phyloP scores from a whole-genome alignment of 2,113 vertebrate species.

The Notothenia coriiceps region DNA sequence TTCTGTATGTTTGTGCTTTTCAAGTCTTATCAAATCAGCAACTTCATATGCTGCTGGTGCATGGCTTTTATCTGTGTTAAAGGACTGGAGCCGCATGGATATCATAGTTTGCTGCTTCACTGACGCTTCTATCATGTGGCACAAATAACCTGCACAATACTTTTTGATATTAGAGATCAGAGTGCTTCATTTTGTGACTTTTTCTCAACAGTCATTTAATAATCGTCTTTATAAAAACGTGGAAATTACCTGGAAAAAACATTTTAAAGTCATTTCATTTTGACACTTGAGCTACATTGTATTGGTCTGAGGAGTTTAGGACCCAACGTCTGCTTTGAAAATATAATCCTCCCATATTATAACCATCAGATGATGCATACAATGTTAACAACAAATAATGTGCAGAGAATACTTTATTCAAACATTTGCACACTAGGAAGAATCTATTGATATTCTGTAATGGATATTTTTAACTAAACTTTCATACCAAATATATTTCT shows the following conservation, averaged over 20 bases:
- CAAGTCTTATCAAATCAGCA: constrained; percentile 35
- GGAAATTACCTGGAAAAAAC: not conserved
- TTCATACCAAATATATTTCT: constrained; percentile 59
- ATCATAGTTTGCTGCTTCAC: constrained; percentile 26
- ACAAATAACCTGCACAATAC: not conserved
- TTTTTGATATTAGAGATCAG: constrained; percentile 13
- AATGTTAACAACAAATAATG: constrained; percentile 25
- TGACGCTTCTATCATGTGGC: constrained; percentile 8
- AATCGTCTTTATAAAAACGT: not conserved
- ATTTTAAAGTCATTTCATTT: not conserved
- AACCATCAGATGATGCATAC: constrained; percentile 5
- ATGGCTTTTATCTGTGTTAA: constrained; percentile 46
- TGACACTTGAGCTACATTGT: not conserved
- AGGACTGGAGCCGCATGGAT: constrained; percentile 20
- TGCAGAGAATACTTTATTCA: constrained; percentile 26
- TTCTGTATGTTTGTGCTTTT: constrained; percentile 15
- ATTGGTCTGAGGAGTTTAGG: not conserved
- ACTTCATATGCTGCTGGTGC: constrained; percentile 28
- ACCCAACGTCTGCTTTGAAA: not conserved
- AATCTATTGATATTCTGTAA: constrained; percentile 17
- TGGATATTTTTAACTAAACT: constrained; percentile 59
- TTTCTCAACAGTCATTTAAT: not conserved
- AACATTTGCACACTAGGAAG: constrained; percentile 19
- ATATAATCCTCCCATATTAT: not conserved
- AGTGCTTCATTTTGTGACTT: not conserved